These are phyloP conservation scores for Paracentrotus lividus DNA, from an alignment of 53 echinoderm and acorn worm genomes.

Conservation along the genomic window DNA sequence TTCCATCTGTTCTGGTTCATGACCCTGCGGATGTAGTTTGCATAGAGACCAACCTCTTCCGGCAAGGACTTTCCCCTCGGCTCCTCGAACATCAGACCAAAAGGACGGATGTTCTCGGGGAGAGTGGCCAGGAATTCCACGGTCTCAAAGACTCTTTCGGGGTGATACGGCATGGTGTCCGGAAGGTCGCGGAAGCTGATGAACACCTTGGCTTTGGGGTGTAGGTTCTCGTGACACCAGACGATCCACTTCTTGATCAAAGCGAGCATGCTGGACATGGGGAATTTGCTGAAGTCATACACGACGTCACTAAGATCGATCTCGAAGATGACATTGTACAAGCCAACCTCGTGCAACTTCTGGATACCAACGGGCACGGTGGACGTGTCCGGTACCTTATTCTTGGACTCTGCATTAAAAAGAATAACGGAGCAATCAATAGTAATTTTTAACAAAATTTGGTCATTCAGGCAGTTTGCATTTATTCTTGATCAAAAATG, in stretches of 20 bases:
- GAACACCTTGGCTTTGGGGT: conserved; percentile 67
- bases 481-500: too few species aligned
- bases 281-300: conserved; percentile 62
- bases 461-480: too few species aligned
- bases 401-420: conserved; percentile 56
- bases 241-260: conserved; percentile 71
- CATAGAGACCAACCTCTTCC: neutral
- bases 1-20: conserved; percentile 78
- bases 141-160: too few species aligned
- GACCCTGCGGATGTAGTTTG: conserved; percentile 73
- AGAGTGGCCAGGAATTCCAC: too few species aligned
- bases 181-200: too few species aligned
- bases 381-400: conserved; percentile 69
- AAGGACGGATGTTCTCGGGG: too few species aligned
- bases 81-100: too few species aligned
- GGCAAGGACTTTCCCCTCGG: too few species aligned
- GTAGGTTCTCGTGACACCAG: conserved; percentile 70
- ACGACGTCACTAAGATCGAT: conserved; percentile 73
- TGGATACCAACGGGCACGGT: conserved; percentile 68
- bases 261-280: conserved; percentile 48
- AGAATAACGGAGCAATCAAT: too few species aligned
- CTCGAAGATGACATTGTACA: too few species aligned
- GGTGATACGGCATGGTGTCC: too few species aligned
- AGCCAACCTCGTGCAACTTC: conserved; percentile 66
- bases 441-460: too few species aligned